These are phyloP conservation scores for Aphodius sticticus DNA, from an alignment of 2,888 invertebrate species.

Conservation along the genomic window DNA sequence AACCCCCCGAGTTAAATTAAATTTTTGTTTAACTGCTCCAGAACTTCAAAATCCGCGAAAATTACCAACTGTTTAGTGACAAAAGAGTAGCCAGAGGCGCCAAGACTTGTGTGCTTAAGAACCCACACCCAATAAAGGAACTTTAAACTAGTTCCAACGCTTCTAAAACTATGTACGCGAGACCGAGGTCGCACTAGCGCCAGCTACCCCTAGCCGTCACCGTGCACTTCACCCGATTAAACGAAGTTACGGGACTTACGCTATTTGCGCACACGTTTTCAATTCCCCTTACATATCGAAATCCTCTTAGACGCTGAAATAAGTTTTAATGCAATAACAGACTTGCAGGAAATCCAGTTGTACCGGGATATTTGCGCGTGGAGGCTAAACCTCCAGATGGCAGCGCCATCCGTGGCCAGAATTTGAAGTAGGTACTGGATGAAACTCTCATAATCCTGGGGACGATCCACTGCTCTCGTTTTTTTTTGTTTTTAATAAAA, in stretches of 20 bases:
- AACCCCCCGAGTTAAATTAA: background rate
- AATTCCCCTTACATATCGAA: background rate
- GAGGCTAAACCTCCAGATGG: background rate
- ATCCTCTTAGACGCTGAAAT: conserved; percentile 4
- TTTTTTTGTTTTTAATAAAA: background rate
- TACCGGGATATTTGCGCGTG: too few relatives aligned
- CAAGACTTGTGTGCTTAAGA: background rate
- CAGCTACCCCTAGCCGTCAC: background rate
- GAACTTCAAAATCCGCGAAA: background rate
- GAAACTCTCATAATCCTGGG: background rate
- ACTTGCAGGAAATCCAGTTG: background rate
- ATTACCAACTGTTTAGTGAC: background rate
- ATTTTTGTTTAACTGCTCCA: background rate
- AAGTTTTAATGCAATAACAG: background rate
- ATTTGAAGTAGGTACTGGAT: background rate
- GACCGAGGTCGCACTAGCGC: background rate
- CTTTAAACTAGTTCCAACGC: background rate
- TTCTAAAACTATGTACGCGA: background rate
- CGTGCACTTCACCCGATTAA: conserved; percentile 4
- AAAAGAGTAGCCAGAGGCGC: background rate
- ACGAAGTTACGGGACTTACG: conserved; percentile 4
- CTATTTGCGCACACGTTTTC: background rate
- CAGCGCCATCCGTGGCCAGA: background rate
- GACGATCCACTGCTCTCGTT: background rate
- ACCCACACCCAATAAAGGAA: background rate